Evolutionary conservation across 2,113 vertebrate genomes (phyloP).

Genomic region (Epinephelus moara): DNA sequence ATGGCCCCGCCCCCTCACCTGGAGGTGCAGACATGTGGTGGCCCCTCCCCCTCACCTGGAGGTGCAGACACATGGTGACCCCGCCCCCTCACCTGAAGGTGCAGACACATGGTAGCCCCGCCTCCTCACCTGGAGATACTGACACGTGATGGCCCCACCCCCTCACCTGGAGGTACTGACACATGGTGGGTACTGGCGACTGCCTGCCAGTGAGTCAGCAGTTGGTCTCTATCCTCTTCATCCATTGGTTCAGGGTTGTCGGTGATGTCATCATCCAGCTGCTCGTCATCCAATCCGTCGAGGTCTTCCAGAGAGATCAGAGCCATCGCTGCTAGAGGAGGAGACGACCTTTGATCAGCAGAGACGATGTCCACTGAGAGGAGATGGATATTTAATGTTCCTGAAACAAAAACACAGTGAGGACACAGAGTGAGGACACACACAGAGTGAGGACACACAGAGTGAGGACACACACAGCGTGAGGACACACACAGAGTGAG

Average conservation of each 20-base stretch:
- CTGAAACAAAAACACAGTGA: neutral
- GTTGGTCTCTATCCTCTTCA: conserved; percentile 63
- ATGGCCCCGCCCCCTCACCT: neutral
- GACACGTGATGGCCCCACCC: no score
- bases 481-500: no score
- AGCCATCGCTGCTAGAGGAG: conserved; percentile 77
- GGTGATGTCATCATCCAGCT: conserved; percentile 72
- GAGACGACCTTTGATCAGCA: conserved; percentile 22
- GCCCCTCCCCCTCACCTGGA: neutral
- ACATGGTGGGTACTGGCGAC: conserved; percentile 89
- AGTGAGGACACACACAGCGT: no score
- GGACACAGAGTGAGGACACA: no score
- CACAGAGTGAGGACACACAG: no score
- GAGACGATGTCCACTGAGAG: neutral
- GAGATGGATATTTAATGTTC: neutral
- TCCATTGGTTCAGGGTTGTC: conserved; percentile 77
- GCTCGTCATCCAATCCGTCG: conserved; percentile 83
- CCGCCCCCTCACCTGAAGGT: no score
- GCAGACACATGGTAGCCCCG: neutral
- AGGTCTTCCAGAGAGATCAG: conserved; percentile 89
- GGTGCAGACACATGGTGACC: neutral
- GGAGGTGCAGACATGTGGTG: neutral
- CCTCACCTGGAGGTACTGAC: conserved; percentile 84
- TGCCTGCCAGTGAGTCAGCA: conserved; percentile 87
- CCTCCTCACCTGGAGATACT: no score